These are phyloP conservation scores for Pristionchus exspectatus DNA, from an alignment of 2,888 invertebrate species.

Conservation along the genomic window DNA sequence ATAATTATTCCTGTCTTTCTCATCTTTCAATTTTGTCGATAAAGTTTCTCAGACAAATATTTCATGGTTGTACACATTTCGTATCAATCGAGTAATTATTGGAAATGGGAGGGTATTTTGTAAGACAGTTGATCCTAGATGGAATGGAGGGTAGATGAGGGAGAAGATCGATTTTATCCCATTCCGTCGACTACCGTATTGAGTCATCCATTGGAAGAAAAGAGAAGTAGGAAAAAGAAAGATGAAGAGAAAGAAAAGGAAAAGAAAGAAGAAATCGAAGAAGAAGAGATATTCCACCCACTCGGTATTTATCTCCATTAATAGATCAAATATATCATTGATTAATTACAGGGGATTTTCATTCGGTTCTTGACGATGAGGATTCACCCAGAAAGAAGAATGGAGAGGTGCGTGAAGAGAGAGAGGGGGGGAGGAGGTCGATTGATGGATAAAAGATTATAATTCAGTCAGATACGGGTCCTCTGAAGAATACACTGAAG, in stretches of 20 bases:
- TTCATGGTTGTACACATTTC: neutral
- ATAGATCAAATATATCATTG: neutral
- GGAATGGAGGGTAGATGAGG: conserved; percentile 38
- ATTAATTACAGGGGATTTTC: neutral
- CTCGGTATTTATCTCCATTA: neutral
- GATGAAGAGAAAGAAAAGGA: conserved; percentile 61
- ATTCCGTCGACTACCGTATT: conserved; percentile 45
- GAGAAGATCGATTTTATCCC: conserved; percentile 19
- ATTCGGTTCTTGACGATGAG: neutral
- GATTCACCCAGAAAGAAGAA: conserved; percentile 29
- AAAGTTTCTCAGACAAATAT: neutral
- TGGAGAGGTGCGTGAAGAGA: conserved; percentile 15
- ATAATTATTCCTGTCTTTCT: conserved; percentile 42
- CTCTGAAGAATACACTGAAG: conserved; percentile 44
- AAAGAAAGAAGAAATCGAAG: conserved; percentile 52
- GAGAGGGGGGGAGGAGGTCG: neutral
- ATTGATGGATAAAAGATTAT: neutral
- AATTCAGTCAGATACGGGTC: conserved; percentile 12
- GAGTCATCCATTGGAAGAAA: conserved; percentile 57
- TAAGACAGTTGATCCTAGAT: neutral
- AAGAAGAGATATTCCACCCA: conserved; percentile 51
- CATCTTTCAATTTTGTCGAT: conserved; percentile 41
- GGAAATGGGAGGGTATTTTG: neutral
- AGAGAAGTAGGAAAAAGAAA: conserved; percentile 60
- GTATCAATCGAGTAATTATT: conserved; percentile 16